These are phyloP conservation scores for Epistrophe eligans DNA, from an alignment of 2,888 invertebrate species.

Conservation along the genomic window DNA sequence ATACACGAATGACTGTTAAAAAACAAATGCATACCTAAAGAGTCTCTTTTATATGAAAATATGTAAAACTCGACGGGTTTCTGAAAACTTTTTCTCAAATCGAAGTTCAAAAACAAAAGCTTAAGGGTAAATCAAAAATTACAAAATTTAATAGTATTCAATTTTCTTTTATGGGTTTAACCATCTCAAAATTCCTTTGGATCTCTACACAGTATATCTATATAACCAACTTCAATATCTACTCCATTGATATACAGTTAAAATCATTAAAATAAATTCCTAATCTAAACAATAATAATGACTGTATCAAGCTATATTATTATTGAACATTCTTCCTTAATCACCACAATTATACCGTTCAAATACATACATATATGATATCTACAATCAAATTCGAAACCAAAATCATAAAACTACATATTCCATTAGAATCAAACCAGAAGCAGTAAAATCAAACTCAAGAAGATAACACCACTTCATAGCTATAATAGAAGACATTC, in stretches of 20 bases:
- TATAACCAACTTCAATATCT: background rate
- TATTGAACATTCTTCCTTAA: slow-evolving; percentile 37
- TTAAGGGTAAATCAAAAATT: background rate
- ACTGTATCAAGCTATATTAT: background rate
- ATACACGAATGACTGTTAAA: too few relatives aligned
- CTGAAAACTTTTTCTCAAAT: too few relatives aligned
- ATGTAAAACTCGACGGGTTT: too few relatives aligned
- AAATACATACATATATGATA: slow-evolving; percentile 12
- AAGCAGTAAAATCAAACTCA: background rate
- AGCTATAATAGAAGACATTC: background rate
- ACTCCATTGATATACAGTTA: background rate
- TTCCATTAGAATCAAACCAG: slow-evolving; percentile 18
- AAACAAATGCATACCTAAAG: too few relatives aligned
- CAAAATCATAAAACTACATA: slow-evolving; percentile 30
- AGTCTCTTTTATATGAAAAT: too few relatives aligned
- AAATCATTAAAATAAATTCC: background rate
- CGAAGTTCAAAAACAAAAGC: background rate
- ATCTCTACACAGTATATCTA: too few relatives aligned
- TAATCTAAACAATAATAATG: slow-evolving; percentile 29
- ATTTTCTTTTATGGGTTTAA: background rate
- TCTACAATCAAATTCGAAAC: slow-evolving; percentile 8
- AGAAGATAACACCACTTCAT: background rate
- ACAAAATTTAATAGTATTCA: background rate
- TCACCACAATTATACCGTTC: slow-evolving; percentile 36
- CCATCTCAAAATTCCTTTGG: background rate